Base-by-base conservation (phyloP, 2,797 vertebrate species). In the Dromococcyx pavoninus region DNA sequence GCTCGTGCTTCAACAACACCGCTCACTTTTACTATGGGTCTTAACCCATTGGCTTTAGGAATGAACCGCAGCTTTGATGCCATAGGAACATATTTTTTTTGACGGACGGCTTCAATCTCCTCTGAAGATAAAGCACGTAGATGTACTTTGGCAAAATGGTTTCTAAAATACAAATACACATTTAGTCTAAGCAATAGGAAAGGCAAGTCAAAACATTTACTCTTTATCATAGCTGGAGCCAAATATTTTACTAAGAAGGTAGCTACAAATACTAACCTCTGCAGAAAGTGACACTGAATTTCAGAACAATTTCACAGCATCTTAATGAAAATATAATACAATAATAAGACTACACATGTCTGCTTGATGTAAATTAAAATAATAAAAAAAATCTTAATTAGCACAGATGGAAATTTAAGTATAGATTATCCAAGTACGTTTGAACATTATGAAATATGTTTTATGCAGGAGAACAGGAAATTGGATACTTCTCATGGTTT, bases 61-160 rank as follows among this genome's bases (percentile, higher is more conserved):
- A 99, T 98, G 95, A 99, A 99, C 28, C 99, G 98, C n/a, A 99
- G 98, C 30, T 95, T 98, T 53, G 98, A 98, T 3, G 93, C 94
- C 56, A 98, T 48, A 0, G 97, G 97, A 75, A 89, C 12, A 9
- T 86, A 96, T 22, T 94, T 95, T 56, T 96, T 89, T 8, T 88
- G 76, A 62, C 66, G 97, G 21, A 98, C 90, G 24, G 81, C 90
- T 22, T 96, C 87, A 39, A 98, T 91, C 75, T 99, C 98, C 11
- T 97, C 92, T 3, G 95, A 89, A 7, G 97, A 98, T 82, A 99
- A 76, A 70, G 98, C 97, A 60, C 95, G 97, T 86, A 99, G 98
- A 71, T 96, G 98, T 12, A 98, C 98, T 91, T 98, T 98, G 44
- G 96, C 95, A 37, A 99, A 86, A 95, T 99, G 98, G n/a, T 96